A percentile compares a stretch with the other conserved stretches of the same genome.
Conservation (phyloP, 2,797 vertebrate genomes). For the Intellagama lesueurii region DNA sequence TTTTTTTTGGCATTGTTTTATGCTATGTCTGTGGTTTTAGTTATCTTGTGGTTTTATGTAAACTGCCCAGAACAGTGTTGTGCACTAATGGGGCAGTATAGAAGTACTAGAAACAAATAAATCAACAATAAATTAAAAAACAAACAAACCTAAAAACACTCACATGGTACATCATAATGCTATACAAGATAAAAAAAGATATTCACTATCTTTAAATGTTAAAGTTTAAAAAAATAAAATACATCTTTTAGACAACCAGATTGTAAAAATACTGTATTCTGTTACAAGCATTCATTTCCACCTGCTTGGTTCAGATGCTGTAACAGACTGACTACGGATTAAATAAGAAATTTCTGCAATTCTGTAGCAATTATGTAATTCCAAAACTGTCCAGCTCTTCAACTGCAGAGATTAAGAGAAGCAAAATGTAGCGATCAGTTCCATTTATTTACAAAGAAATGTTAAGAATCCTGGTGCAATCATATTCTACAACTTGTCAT, state of each 20-base stretch:
- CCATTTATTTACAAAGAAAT: background rate
- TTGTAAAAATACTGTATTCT: background rate
- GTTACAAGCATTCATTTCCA: background rate
- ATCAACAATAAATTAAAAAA: background rate
- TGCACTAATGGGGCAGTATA: no score
- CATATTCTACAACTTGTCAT: background rate
- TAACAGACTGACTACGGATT: background rate
- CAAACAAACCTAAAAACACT: background rate
- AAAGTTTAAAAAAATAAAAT: background rate
- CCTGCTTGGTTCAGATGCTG: background rate
- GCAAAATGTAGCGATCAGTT: background rate
- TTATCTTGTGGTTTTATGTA: no score
- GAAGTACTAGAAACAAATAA: no score
- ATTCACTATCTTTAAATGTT: background rate
- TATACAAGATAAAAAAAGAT: background rate
- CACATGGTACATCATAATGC: accelerated
- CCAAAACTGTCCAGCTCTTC: background rate
- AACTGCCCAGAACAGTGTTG: no score
- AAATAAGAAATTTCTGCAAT: conserved; percentile 5
- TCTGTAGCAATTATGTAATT: background rate
- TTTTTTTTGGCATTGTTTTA: no score
- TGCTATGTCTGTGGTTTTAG: no score
- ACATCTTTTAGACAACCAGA: no score
- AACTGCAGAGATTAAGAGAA: background rate
- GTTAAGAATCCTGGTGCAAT: background rate